Evolutionary conservation across 2,888 invertebrate genomes (phyloP).

Genomic region (Cheilosia vulpina): DNA sequence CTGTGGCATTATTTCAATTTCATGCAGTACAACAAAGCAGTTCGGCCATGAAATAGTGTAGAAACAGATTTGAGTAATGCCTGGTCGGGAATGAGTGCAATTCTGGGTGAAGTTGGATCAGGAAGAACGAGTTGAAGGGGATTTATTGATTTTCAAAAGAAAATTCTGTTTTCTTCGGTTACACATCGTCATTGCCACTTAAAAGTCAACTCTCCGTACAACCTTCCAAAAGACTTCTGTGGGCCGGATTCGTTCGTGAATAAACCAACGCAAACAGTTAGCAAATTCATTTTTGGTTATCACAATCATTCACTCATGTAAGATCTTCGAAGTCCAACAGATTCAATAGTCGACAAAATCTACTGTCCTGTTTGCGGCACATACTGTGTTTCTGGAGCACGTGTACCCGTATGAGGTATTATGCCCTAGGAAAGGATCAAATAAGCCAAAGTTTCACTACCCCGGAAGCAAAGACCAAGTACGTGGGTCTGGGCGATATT

Average conservation of each 20-base stretch:
- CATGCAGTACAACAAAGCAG: constrained; percentile 59
- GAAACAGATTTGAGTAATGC: constrained; percentile 60
- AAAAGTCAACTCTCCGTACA: no score
- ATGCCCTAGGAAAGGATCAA: constrained; percentile 54
- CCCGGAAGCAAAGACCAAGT: constrained; percentile 57
- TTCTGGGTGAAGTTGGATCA: constrained; percentile 12
- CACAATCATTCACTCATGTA: no score
- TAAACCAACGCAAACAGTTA: no score
- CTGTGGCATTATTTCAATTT: constrained; percentile 53
- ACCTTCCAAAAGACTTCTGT: no score
- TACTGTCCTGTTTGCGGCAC: constrained; percentile 1
- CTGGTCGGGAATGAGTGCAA: constrained; percentile 4
- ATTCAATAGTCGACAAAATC: not conserved
- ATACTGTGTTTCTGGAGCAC: constrained; percentile 44
- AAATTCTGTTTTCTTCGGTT: not conserved
- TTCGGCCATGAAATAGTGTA: constrained; percentile 53
- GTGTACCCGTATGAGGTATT: not conserved
- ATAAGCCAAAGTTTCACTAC: constrained; percentile 50
- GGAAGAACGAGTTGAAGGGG: not conserved
- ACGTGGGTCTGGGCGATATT: constrained; percentile 38
- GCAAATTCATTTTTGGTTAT: no score
- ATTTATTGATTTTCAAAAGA: not conserved
- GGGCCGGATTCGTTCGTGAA: no score
- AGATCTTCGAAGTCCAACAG: no score
- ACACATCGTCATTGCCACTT: no score